These are phyloP conservation scores for Rhodophaea formosa DNA, from an alignment of 2,888 invertebrate genomes.

Conservation along the genomic window DNA sequence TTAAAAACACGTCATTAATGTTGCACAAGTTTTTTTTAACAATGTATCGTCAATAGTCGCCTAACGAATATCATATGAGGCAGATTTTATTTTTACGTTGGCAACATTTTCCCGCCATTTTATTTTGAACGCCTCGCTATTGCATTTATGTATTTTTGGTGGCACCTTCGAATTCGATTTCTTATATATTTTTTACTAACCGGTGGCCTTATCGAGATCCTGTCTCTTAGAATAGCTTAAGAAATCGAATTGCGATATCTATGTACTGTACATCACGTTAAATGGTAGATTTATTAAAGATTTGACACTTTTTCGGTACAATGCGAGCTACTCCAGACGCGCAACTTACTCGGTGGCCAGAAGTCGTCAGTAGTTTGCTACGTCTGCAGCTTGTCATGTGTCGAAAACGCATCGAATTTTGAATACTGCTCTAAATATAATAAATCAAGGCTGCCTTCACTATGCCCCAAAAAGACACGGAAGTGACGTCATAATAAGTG, in stretches of 20 bases:
- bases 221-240: not conserved
- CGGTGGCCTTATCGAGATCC: conserved; percentile 5
- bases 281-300: not conserved
- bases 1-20: not conserved
- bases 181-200: not conserved
- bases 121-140: not conserved
- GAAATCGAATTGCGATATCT: conserved; percentile 3
- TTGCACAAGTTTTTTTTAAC: not conserved
- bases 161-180: conserved; percentile 3
- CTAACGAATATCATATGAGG: not conserved
- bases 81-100: conserved; percentile 8
- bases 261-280: not conserved
- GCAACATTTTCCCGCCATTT: conserved; percentile 9
- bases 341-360: no score
- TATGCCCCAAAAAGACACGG: not conserved
- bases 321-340: no score
- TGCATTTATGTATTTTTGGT: conserved; percentile 6
- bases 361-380: no score
- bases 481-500: not conserved
- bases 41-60: not conserved
- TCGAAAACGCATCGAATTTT: no score
- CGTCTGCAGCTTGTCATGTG: no score
- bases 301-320: no score
- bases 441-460: not conserved
- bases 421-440: no score